Evolutionary conservation across 2,797 vertebrate genomes (phyloP).

Genomic region (Pseudotriccus pelzelni): DNA sequence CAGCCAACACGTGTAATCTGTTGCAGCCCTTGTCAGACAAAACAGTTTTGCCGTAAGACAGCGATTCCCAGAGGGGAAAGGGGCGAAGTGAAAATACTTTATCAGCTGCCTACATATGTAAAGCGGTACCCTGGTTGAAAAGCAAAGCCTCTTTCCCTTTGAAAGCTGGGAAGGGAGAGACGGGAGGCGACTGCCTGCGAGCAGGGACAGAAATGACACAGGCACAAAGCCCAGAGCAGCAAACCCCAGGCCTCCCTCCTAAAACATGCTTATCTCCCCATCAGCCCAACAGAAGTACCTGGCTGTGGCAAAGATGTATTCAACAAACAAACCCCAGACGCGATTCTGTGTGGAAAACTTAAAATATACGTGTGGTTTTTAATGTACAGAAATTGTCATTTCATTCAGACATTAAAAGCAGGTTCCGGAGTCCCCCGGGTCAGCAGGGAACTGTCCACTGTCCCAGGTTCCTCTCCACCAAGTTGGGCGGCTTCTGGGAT

Average conservation of each 20-base stretch:
- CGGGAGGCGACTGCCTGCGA: constrained; percentile 2
- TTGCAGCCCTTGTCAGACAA: constrained; percentile 71
- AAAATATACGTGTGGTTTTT: not conserved
- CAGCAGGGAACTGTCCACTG: not conserved
- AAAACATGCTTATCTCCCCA: not conserved
- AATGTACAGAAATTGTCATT: not conserved
- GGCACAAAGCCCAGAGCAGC: not conserved
- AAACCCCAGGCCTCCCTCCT: not conserved
- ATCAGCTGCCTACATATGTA: constrained; percentile 78
- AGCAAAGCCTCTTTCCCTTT: constrained; percentile 61
- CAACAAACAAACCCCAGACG: not conserved
- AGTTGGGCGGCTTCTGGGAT: not conserved
- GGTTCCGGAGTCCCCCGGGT: not conserved
- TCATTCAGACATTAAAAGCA: fast-evolving
- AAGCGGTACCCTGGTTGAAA: constrained; percentile 63
- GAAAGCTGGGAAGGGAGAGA: constrained; percentile 21
- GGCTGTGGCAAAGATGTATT: not conserved
- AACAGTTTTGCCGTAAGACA: constrained; percentile 65
- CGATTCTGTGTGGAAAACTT: not conserved
- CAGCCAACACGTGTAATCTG: constrained; percentile 69
- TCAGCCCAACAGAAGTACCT: not conserved
- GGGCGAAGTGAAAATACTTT: constrained; percentile 75
- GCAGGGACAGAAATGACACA: constrained; percentile 9
- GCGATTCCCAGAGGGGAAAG: constrained; percentile 69
- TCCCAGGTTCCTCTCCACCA: not conserved